phyloP scores from a whole-genome alignment of 2,797 vertebrate species.

The Chloroceryle amazona region DNA sequence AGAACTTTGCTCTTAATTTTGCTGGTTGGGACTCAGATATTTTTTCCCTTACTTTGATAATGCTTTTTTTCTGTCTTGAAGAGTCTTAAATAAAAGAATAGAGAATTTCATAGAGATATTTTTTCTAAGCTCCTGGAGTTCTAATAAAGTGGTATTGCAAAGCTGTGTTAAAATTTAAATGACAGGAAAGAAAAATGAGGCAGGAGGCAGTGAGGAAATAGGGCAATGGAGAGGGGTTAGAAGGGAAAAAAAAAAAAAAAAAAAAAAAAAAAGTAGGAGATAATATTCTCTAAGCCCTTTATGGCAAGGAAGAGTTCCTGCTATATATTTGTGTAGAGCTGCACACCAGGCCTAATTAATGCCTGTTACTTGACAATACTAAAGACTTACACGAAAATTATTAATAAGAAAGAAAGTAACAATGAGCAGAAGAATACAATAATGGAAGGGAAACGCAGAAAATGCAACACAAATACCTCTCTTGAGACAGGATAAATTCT shows the following conservation, averaged over 20 bases:
- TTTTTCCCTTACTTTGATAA: neutral
- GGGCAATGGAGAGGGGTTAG: neutral
- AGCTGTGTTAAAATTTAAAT: conserved; percentile 10
- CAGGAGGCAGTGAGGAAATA: neutral
- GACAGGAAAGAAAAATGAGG: neutral
- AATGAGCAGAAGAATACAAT: neutral
- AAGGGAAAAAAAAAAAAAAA: neutral
- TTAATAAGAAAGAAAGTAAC: neutral
- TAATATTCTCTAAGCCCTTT: neutral
- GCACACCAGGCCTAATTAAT: neutral
- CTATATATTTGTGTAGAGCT: neutral
- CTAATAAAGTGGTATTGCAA: neutral
- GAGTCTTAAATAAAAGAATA: conserved; percentile 28
- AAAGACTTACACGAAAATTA: neutral
- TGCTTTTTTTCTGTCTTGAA: neutral
- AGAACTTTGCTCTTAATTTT: neutral
- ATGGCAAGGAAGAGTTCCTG: neutral
- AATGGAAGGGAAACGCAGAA: neutral
- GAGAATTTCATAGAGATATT: neutral
- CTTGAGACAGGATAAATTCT: neutral
- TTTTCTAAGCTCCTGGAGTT: neutral
- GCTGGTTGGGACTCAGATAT: neutral
- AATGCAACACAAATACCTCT: neutral
- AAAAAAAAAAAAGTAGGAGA: neutral
- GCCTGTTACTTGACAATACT: neutral